Base-by-base conservation (phyloP, 2,113 vertebrate species). In the Bagarius yarrelli region DNA sequence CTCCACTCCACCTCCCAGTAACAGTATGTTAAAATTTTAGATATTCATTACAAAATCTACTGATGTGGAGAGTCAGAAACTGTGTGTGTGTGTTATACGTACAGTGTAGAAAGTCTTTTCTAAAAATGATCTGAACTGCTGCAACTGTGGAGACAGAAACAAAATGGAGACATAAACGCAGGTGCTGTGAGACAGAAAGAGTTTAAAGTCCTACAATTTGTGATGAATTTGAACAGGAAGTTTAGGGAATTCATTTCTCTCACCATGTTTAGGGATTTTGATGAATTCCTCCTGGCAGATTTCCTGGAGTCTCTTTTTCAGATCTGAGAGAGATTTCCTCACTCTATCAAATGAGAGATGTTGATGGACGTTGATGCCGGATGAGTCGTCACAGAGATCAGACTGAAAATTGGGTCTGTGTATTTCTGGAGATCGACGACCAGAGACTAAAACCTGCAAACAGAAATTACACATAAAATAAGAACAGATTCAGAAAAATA, bases 71-170 rank as follows among this genome's bases (percentile, higher is more conserved):
- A 30, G 69, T 30, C 15, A 12, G 47, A 18, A n/a, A 50, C 14
- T 23, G 19, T 61, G 59, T 61, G 32, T 34, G 63, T 66, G 63
- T 36, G 30, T 66, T 66, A 34, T 23, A 19, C 21, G 18, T 36
- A 78, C 47, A 66, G 3, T 21, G 32, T 19, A 30, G 30, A 61
- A 61, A 61, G 16, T 63, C 60, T 32, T 63, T 1, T 32, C 27
- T 63, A 27, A 64, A 64, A 64, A 34, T 34, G 16, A 32, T 64
- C 61, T 64, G 61, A 64, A 34, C 30, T 64, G 27, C 30, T 63
- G 61, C 61, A 34, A 30, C 61, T 64, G 61, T 64, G 30, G 16
- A 64, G 30, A 60, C 59, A 61, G 16, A 63, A 63, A 61, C 59
- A 61, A 27, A 30, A 30, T 61, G 57, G 56, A 59, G n/a, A 59